Evolutionary conservation across 2,888 invertebrate species (phyloP).

Genomic region (Plemyria rubiginata): DNA sequence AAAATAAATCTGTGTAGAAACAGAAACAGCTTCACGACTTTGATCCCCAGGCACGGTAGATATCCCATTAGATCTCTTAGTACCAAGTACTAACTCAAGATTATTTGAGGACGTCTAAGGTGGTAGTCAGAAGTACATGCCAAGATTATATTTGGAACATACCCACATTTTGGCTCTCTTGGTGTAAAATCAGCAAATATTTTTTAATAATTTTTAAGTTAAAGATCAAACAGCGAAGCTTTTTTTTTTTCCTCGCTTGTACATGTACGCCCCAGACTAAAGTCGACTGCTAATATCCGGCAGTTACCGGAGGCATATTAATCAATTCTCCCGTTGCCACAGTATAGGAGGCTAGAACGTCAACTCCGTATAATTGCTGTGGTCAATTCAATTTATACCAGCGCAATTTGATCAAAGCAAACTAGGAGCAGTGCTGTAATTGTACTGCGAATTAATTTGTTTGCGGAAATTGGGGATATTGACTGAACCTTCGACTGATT

Average conservation of each 20-base stretch:
- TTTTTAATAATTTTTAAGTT: too few species aligned
- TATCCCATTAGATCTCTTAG: too few species aligned
- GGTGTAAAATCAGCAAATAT: too few species aligned
- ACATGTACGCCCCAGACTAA: conserved; percentile 22
- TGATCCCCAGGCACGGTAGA: too few species aligned
- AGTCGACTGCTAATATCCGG: conserved; percentile 54
- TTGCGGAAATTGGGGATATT: neutral
- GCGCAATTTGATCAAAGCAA: conserved; percentile 7
- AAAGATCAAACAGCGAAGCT: neutral
- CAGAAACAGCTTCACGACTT: too few species aligned
- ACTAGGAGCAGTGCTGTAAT: conserved; percentile 1
- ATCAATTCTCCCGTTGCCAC: conserved; percentile 44
- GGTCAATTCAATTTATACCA: conserved; percentile 20
- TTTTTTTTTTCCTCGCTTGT: conserved; percentile 3
- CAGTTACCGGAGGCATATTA: conserved; percentile 50
- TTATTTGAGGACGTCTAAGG: too few species aligned
- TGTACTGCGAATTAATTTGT: conserved; percentile 2
- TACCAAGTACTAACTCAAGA: too few species aligned
- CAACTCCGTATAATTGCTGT: conserved; percentile 15
- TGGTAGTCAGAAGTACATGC: too few species aligned
- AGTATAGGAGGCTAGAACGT: conserved; percentile 14
- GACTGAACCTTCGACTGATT: too few species aligned
- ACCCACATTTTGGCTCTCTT: too few species aligned
- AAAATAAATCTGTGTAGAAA: too few species aligned
- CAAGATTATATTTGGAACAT: too few species aligned